A percentile compares a stretch with the other conserved stretches of the same genome.
Evolutionary conservation across 1,140 invertebrate genomes (phyloP).

Genomic region (Laupala kohalensis): DNA sequence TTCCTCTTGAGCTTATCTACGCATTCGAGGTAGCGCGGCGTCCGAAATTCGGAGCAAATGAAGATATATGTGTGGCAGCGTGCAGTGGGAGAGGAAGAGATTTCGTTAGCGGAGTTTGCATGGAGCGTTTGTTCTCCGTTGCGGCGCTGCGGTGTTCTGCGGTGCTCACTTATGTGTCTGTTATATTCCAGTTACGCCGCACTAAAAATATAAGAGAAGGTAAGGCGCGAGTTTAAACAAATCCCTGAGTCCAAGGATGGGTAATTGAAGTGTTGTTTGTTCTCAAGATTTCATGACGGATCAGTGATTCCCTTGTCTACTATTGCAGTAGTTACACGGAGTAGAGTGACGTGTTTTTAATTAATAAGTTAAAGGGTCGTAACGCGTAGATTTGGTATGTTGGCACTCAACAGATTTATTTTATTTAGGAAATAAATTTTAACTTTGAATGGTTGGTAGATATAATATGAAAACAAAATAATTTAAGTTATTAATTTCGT

Average conservation of each 20-base stretch:
- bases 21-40: background rate
- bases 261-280: background rate
- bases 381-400: too few relatives aligned
- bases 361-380: too few relatives aligned
- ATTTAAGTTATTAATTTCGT: too few relatives aligned
- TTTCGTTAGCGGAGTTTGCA: background rate
- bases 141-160: background rate
- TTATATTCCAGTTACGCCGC: background rate
- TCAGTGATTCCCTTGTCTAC: too few relatives aligned
- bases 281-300: background rate
- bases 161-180: background rate
- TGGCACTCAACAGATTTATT: too few relatives aligned
- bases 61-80: background rate
- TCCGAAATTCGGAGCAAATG: background rate
- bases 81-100: background rate
- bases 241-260: background rate
- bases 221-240: background rate
- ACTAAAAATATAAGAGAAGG: background rate
- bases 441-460: too few relatives aligned
- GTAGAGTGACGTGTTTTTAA: too few relatives aligned
- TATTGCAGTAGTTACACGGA: too few relatives aligned
- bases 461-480: too few relatives aligned
- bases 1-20: background rate
- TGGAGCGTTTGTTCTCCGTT: background rate
- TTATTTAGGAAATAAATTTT: too few relatives aligned